A percentile compares a stretch with the other conserved stretches of the same genome.
Evolutionary conservation across 2,113 vertebrate genomes (phyloP).

Genomic region (Bubo bubo): DNA sequence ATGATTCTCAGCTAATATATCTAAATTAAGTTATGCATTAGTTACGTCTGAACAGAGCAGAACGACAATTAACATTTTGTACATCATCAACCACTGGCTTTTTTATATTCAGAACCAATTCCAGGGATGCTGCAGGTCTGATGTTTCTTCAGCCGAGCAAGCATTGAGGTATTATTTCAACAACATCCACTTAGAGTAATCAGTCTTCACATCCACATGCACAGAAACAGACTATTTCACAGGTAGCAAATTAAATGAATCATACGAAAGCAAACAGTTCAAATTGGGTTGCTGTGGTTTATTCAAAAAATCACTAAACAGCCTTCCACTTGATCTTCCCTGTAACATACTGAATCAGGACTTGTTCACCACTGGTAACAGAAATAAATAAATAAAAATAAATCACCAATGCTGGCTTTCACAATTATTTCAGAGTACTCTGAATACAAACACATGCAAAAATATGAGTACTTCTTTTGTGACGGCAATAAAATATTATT

Average conservation of each 20-base stretch:
- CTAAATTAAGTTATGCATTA: slow-evolving; percentile 8
- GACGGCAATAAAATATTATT: neutral
- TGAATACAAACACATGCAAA: neutral
- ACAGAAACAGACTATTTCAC: neutral
- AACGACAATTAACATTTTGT: neutral
- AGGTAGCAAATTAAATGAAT: neutral
- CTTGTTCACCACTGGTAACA: neutral
- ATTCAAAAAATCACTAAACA: neutral
- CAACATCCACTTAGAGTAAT: neutral
- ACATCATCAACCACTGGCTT: neutral
- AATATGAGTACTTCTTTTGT: neutral
- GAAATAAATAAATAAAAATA: neutral
- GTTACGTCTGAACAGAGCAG: slow-evolving; percentile 24
- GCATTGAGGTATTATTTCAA: neutral
- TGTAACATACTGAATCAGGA: neutral
- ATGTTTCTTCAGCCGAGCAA: slow-evolving; percentile 2
- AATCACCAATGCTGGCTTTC: neutral
- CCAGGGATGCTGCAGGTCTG: neutral
- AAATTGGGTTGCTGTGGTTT: neutral
- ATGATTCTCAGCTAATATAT: neutral
- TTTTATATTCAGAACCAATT: neutral
- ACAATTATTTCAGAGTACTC: neutral
- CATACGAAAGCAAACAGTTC: neutral
- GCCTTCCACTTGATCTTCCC: neutral
- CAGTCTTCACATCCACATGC: neutral